A percentile compares a stretch with the other conserved stretches of the same genome.
Evolutionary conservation across 2,113 vertebrate species (phyloP).

Genomic region (Rhombomys opimus): DNA sequence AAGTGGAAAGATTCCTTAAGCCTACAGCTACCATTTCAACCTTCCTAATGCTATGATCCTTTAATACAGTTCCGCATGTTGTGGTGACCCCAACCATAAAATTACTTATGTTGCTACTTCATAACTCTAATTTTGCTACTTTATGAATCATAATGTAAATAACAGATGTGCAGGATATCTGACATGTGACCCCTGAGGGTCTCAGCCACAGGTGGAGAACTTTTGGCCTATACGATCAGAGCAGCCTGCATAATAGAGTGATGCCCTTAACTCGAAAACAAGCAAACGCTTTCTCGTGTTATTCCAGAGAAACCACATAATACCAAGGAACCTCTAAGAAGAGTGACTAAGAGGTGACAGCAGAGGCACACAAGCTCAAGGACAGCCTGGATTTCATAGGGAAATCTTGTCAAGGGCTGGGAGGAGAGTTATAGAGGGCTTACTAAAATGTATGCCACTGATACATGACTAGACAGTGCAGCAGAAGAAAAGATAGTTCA

Average conservation of each 20-base stretch:
- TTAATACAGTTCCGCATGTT: neutral
- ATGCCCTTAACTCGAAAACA: neutral
- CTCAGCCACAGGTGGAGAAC: neutral
- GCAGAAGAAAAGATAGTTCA: neutral
- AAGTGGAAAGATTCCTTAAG: neutral
- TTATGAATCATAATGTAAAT: neutral
- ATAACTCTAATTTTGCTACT: neutral
- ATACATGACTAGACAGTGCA: neutral
- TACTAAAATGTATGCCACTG: neutral
- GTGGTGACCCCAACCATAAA: neutral
- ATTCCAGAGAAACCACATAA: slow-evolving; percentile 44
- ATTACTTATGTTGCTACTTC: neutral
- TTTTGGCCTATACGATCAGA: neutral
- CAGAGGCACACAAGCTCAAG: neutral
- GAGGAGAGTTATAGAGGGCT: neutral
- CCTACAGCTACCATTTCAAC: neutral
- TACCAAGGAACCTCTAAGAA: slow-evolving; percentile 12
- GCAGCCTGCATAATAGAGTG: neutral
- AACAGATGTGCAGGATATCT: neutral
- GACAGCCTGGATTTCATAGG: neutral
- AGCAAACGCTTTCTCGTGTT: neutral
- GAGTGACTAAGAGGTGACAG: neutral
- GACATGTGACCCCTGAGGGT: neutral
- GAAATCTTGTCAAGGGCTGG: neutral
- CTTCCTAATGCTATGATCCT: neutral